Evolutionary conservation across 2,888 invertebrate species (phyloP), one percentile per base, ranked within the genome.

Genomic region (Oxycera nigricornis): DNA sequence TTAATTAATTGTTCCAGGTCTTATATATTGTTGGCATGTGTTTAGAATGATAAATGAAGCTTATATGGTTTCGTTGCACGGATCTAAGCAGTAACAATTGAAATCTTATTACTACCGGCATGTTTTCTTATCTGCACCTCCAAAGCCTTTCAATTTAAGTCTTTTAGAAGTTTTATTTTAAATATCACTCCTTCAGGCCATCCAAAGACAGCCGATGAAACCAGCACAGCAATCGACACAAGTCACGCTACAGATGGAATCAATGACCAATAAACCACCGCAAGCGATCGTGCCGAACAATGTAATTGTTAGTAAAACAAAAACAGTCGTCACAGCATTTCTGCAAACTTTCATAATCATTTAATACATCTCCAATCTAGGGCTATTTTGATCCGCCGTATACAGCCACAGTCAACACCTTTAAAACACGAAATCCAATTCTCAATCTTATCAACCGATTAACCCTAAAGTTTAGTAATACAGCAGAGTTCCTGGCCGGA

Each of bases 401-500:
- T 26, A 35, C 39, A n/a, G 35, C 41, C 2, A 41, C 41, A n/a
- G 24, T 61, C 20, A 46, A 24, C 11, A 46, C 41, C 24, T 77
- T 77, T 59, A 72, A 77, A n/a, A 77, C 78, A 41, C 77, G 78
- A 65, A 79, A 79, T 75, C 79, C 79, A 41, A 78, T 79, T 41
- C 73, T 79, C 11, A 78, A 78, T 73, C 75, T 79, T 4, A 78
- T 79, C 22, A 79, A 78, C 76, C 78, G 78, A 24, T 74, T 79
- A n/a, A 77, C 78, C 7, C 73, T 76, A 72, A 79, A 79, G 73
- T 78, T 79, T 74, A 74, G 77, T 17, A 79, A 78, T 61, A 80
- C 80, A 9, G 79, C 80, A 2, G 79, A 78, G 30, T 76, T 80
- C 72, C 59, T 80, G 20, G 79, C 79, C 30, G 79, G 78, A 75